Percentiles rank a stretch among this genome's conserved stretches.
phyloP scores from a whole-genome alignment of 2,888 invertebrate genomes.

The Ichneumon xanthorius region DNA sequence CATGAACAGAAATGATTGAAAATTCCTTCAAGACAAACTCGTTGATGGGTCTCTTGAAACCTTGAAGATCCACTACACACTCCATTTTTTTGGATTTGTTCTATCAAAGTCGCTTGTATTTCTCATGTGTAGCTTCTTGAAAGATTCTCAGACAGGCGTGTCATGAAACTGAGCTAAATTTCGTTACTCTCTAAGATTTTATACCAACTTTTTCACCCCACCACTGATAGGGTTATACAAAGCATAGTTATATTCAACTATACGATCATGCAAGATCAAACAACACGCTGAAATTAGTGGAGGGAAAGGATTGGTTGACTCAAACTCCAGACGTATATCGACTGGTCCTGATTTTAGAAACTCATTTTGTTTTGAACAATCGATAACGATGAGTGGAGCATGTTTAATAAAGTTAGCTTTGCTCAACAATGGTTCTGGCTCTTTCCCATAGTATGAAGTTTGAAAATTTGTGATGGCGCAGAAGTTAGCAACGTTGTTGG shows the following conservation, averaged over 20 bases:
- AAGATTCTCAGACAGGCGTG: background rate
- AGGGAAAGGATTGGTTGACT: constrained; percentile 41
- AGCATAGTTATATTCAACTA: no score
- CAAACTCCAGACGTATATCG: constrained; percentile 61
- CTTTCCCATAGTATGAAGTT: background rate
- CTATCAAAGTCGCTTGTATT: background rate
- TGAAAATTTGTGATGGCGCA: no score
- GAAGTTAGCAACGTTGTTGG: no score
- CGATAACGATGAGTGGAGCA: background rate
- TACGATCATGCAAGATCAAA: constrained; percentile 2
- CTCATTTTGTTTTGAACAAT: constrained; percentile 59
- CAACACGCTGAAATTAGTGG: constrained; percentile 39
- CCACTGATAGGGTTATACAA: no score
- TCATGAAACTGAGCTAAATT: background rate
- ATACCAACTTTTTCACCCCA: constrained; percentile 5
- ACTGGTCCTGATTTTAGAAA: constrained; percentile 41
- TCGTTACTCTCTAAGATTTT: background rate
- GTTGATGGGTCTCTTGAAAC: constrained; percentile 35
- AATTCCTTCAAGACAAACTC: constrained; percentile 56
- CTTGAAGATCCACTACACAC: constrained; percentile 48
- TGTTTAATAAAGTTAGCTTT: background rate
- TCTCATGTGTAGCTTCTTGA: background rate
- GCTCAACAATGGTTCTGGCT: background rate
- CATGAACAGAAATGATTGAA: constrained; percentile 17
- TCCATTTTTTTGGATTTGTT: background rate